Evolutionary conservation across 2,797 vertebrate genomes (phyloP).

Genomic region (Ptychobarbus kaznakovi): DNA sequence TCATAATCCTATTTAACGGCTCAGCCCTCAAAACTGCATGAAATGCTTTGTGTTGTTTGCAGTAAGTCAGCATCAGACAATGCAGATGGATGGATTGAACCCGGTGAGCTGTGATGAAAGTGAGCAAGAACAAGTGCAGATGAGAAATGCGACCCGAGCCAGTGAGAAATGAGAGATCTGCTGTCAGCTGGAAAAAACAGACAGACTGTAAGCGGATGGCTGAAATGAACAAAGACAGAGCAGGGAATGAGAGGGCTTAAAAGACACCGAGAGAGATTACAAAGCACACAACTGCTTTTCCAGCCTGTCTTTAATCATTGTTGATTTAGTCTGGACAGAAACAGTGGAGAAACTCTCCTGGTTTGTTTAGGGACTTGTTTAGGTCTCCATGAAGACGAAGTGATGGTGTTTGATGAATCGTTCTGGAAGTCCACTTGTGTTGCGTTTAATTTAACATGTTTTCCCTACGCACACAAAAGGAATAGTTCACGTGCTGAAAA

Average conservation of each 20-base stretch:
- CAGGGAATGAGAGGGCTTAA: not conserved
- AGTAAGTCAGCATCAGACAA: slow-evolving; percentile 54
- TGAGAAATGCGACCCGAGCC: slow-evolving; percentile 50
- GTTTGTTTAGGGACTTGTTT: not conserved
- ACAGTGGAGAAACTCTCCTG: not conserved
- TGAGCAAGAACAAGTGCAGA: slow-evolving; percentile 48
- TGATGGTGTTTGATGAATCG: not conserved
- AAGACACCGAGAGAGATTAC: slow-evolving; percentile 11
- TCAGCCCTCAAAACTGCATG: slow-evolving; percentile 60
- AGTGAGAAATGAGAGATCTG: slow-evolving; percentile 22
- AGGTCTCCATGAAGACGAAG: not conserved
- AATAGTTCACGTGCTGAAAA: not conserved
- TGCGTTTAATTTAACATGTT: not conserved
- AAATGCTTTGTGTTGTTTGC: slow-evolving; percentile 44
- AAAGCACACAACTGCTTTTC: slow-evolving; percentile 4
- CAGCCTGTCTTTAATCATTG: slow-evolving; percentile 7
- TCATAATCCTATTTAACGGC: slow-evolving; percentile 59
- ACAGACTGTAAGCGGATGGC: slow-evolving; percentile 20
- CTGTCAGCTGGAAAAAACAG: slow-evolving; percentile 4
- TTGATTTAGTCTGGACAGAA: not conserved
- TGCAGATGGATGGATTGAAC: slow-evolving; percentile 52
- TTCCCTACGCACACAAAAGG: not conserved
- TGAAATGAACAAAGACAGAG: slow-evolving; percentile 20
- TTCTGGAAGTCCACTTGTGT: not conserved
- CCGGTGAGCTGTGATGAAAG: slow-evolving; percentile 59